Base-by-base conservation (phyloP, 1,140 invertebrate genomes). In the Nilaparvata lugens region DNA sequence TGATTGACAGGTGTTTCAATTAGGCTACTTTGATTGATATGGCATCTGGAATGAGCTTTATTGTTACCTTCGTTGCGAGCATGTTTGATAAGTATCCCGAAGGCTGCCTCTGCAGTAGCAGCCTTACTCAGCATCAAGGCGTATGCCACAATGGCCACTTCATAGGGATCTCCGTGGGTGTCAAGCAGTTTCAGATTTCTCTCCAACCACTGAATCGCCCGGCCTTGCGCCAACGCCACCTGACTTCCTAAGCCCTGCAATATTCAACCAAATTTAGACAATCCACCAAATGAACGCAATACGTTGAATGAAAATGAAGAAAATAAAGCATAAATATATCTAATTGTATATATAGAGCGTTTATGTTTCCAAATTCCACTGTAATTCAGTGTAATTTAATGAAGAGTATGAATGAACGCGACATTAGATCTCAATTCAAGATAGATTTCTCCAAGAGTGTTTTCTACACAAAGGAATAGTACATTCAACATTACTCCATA, bases 71-170 rank as follows among this genome's bases (percentile, higher is more conserved):
- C 85, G 19, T 75, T 79, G 1, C 82, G 74, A 35, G 84, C 83
- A 52, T 84, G 81, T 0, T 70, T 71, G 1, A 81, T 78, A 7
- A 96, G 73, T 61, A 89, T 78, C n/a, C 83, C 76, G 69, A 88
- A 95, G 0, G 91, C 92, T 56, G 83, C 76, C 67, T 93, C 91
- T 0, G 89, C 87, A 58, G 81, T 83, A 2, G 89, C 78, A 18
- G 90, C 86, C 71, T 91, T 89, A 16, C 83, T 83, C 58, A 87
- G 74, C 68, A 90, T 83, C 4, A 97, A 76, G 0, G 93, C 91
- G 72, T 95, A 93, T 0, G 93, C 83, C 0, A 91, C 89, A 52
- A 96, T 85, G 0, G 93, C 88, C 18, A 93, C 79, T 69, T 95
- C 88, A 69, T 90, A 93, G 0, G 93, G 86, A 60, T 86, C 80